phyloP scores from a whole-genome alignment of 2,888 invertebrate species.

The Cryptus armator region DNA sequence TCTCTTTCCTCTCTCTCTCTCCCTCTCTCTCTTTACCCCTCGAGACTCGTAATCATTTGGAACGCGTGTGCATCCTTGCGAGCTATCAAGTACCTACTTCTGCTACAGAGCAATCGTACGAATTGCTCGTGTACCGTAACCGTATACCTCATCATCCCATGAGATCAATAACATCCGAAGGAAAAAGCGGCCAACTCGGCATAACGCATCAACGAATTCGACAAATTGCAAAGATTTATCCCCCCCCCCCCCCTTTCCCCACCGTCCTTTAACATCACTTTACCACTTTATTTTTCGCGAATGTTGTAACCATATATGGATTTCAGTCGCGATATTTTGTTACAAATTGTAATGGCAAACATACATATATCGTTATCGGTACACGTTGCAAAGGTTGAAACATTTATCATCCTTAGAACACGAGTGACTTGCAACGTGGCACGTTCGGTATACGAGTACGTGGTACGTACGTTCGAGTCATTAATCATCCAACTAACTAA shows the following conservation, averaged over 20 bases:
- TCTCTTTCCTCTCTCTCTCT: not conserved
- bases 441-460: conserved; percentile 20
- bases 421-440: conserved; percentile 61
- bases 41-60: conserved; percentile 47
- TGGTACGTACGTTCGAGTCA: conserved; percentile 37
- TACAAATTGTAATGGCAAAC: conserved; percentile 10
- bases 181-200: not conserved
- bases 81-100: conserved; percentile 10
- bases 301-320: not conserved
- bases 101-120: conserved; percentile 10
- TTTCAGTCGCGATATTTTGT: conserved; percentile 8
- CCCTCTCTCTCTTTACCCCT: conserved; percentile 23
- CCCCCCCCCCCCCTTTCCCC: not conserved
- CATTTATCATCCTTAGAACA: conserved; percentile 60
- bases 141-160: not conserved
- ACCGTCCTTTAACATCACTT: not conserved
- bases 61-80: conserved; percentile 49
- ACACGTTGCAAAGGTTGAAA: not conserved
- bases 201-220: conserved; percentile 16
- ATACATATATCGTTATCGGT: not conserved
- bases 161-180: conserved; percentile 21
- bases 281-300: not conserved
- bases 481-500: conserved; percentile 67
- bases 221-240: conserved; percentile 13
- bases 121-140: conserved; percentile 6